Evolutionary conservation across 2,113 vertebrate species (phyloP).

Genomic region (Dipodomys spectabilis): DNA sequence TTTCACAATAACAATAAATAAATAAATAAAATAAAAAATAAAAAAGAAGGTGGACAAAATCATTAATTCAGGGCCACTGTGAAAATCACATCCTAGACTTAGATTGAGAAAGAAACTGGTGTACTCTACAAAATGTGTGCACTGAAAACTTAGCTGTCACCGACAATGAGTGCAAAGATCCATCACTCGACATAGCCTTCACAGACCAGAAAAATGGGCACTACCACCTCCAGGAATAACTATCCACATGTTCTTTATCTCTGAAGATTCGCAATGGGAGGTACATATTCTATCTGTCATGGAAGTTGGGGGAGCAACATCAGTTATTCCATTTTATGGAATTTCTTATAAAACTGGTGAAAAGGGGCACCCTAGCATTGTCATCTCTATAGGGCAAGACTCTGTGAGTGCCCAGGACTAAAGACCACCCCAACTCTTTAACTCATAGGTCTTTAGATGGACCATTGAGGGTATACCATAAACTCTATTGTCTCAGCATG

Average conservation of each 20-base stretch:
- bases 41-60: too few relatives aligned
- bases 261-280: slow-evolving; percentile 8
- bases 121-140: neutral
- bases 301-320: neutral
- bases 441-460: neutral
- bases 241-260: neutral
- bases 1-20: too few relatives aligned
- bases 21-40: too few relatives aligned
- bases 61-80: neutral
- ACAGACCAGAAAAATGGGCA: neutral
- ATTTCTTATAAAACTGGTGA: neutral
- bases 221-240: neutral
- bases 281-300: neutral
- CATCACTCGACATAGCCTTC: neutral
- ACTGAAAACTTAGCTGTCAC: neutral
- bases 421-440: neutral
- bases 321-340: neutral
- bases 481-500: neutral
- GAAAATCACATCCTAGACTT: neutral
- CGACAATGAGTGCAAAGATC: neutral
- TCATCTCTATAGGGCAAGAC: neutral
- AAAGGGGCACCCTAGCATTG: neutral
- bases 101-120: neutral
- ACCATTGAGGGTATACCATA: neutral
- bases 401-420: neutral